Evolutionary conservation across 2,113 vertebrate species (phyloP).

Genomic region (Narcine bancroftii): DNA sequence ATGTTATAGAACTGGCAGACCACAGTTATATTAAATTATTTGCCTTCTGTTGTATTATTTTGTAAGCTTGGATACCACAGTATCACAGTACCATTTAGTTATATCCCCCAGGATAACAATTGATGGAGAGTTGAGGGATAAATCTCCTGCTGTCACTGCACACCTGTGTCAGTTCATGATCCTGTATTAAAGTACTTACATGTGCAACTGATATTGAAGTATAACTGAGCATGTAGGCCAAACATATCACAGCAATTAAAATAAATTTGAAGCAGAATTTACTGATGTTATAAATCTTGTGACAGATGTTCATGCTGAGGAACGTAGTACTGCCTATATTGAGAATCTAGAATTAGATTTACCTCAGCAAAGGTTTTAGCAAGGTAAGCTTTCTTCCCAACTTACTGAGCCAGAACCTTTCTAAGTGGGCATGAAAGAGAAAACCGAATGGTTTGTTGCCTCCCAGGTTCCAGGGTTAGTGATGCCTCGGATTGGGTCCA

Average conservation of each 20-base stretch:
- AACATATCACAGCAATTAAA: not conserved
- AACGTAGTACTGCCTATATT: not conserved
- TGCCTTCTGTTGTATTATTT: slow-evolving; percentile 18
- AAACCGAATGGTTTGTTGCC: too few relatives aligned
- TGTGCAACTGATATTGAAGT: not conserved
- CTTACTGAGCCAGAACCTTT: too few relatives aligned
- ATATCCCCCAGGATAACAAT: slow-evolving; percentile 7
- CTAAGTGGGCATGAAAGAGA: too few relatives aligned
- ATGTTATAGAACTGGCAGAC: slow-evolving; percentile 15
- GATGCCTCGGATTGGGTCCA: too few relatives aligned
- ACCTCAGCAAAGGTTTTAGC: not conserved
- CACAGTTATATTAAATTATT: slow-evolving; percentile 28
- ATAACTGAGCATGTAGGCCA: not conserved
- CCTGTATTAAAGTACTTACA: not conserved
- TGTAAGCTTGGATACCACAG: not conserved
- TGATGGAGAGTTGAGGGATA: not conserved
- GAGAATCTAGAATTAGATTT: not conserved
- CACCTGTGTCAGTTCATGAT: not conserved
- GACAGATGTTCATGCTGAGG: not conserved
- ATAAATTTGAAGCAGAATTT: not conserved
- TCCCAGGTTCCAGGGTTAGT: too few relatives aligned
- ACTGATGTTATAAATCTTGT: not conserved
- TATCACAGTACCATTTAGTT: not conserved
- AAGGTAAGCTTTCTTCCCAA: not conserved
- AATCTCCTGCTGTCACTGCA: slow-evolving; percentile 6